Percentiles rank a stretch among this genome's conserved stretches.
Conservation (phyloP, 2,113 vertebrate genomes). For the Pandion haliaetus region DNA sequence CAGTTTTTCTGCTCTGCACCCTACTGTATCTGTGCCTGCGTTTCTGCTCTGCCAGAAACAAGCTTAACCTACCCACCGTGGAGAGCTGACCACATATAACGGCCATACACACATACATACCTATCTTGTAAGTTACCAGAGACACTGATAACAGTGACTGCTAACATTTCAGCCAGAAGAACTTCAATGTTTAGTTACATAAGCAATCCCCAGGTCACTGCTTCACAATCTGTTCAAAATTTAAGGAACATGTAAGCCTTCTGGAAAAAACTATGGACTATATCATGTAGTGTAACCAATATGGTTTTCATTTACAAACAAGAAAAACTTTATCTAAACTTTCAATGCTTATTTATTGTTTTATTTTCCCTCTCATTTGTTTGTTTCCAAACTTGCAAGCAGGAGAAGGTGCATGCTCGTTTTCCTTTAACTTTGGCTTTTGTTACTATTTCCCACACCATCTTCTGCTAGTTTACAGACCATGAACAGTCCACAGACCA, state of each 20-base stretch:
- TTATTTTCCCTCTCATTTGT: not conserved
- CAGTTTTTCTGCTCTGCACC: not conserved
- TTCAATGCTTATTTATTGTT: not conserved
- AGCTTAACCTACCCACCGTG: too few relatives aligned
- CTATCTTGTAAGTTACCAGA: not conserved
- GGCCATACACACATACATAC: not conserved
- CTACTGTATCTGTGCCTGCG: not conserved
- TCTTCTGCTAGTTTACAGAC: not conserved
- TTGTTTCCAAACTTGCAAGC: not conserved
- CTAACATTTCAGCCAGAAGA: not conserved
- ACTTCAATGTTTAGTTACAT: not conserved
- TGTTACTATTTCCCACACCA: not conserved
- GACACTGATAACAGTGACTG: not conserved
- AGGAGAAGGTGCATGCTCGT: not conserved
- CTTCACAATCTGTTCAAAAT: not conserved
- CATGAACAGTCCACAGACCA: not conserved
- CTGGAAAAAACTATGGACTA: not conserved
- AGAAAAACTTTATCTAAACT: not conserved
- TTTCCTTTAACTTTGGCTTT: not conserved
- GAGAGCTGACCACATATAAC: not conserved
- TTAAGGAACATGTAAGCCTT: not conserved
- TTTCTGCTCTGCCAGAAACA: not conserved
- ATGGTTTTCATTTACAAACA: not conserved
- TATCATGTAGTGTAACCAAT: not conserved
- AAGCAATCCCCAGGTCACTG: not conserved